Percentiles rank a stretch among this genome's conserved stretches.
phyloP scores from a whole-genome alignment of 2,888 invertebrate genomes.

The Hirtodrosophila histrioides region DNA sequence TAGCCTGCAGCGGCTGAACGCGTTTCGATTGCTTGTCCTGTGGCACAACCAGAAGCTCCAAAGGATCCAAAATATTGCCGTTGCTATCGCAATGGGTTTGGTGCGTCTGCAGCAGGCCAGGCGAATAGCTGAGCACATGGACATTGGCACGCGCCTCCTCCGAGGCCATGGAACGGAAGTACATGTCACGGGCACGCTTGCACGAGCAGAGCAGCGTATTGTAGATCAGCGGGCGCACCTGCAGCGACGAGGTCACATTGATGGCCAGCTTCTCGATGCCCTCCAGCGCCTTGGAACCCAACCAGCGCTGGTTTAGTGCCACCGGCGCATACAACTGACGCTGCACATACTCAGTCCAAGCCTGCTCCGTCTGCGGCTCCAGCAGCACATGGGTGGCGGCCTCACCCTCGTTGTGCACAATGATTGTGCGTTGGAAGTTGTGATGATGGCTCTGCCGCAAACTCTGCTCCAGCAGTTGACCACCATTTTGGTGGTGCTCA shows the following conservation, averaged over 20 bases:
- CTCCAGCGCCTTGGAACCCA: conserved; percentile 46
- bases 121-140: conserved; percentile 78
- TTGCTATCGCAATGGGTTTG: conserved; percentile 71
- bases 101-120: conserved; percentile 75
- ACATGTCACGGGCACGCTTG: conserved; percentile 82
- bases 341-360: conserved; percentile 76
- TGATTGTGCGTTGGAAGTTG: conserved; percentile 71
- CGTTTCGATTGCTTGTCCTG: conserved; percentile 51
- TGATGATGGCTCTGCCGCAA: conserved; percentile 42
- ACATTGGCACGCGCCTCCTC: conserved; percentile 65
- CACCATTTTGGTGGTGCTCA: conserved; percentile 85
- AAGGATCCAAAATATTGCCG: conserved; percentile 70
- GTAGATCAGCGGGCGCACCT: conserved; percentile 74
- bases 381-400: conserved; percentile 71
- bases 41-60: conserved; percentile 55
- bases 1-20: conserved; percentile 70
- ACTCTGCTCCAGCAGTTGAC: conserved; percentile 52
- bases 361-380: conserved; percentile 71
- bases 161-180: conserved; percentile 81
- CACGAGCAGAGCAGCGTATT: conserved; percentile 78
- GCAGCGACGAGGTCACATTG: conserved; percentile 79
- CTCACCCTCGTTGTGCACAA: conserved; percentile 81
- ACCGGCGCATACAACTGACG: conserved; percentile 73
- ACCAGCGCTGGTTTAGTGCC: conserved; percentile 78
- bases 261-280: conserved; percentile 71